Conservation (phyloP, 2,888 invertebrate species). For the Papilio elwesi region DNA sequence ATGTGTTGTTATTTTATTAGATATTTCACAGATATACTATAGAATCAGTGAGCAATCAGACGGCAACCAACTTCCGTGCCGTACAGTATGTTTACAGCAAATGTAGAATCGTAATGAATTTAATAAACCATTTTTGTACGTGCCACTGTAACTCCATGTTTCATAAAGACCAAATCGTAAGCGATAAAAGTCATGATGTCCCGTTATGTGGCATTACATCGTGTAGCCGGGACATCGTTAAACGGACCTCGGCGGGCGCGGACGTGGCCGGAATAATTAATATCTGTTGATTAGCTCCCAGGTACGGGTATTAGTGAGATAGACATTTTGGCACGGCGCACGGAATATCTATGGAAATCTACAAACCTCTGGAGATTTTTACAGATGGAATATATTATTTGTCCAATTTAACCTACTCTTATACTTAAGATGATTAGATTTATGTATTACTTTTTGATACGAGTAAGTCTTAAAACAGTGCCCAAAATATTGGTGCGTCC, state of each 20-base stretch:
- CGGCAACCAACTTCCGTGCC: no score
- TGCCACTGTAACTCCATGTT: constrained; percentile 28
- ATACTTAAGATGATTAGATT: background rate
- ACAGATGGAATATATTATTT: constrained; percentile 18
- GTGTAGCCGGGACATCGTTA: constrained; percentile 39
- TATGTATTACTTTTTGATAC: background rate
- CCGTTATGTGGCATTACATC: constrained; percentile 34
- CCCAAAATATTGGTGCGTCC: no score
- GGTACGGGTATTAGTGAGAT: constrained; percentile 47
- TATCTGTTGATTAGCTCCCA: constrained; percentile 59
- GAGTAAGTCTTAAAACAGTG: no score
- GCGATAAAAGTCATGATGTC: constrained; percentile 36
- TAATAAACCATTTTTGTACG: background rate
- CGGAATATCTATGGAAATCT: constrained; percentile 34
- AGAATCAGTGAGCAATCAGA: no score
- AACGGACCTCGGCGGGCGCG: constrained; percentile 44
- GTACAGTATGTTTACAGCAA: background rate
- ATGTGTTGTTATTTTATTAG: no score
- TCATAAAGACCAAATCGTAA: constrained; percentile 33
- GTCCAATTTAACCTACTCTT: background rate
- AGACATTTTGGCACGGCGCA: constrained; percentile 30
- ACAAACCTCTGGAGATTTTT: constrained; percentile 11
- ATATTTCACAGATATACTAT: no score
- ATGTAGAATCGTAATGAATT: background rate
- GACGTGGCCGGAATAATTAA: constrained; percentile 62